Base-by-base conservation (phyloP, 2,888 invertebrate genomes). In the Morpho achilles region DNA sequence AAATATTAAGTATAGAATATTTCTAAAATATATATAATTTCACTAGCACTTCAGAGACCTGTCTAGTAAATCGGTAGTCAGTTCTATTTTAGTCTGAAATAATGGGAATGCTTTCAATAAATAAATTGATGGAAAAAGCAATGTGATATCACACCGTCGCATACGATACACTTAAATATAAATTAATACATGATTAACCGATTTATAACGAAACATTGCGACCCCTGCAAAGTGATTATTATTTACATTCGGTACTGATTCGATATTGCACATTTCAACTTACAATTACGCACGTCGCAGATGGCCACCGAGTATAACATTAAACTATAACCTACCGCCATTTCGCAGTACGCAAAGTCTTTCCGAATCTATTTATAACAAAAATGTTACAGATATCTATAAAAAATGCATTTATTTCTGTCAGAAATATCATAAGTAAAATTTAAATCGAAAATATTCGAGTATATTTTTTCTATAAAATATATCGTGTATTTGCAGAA, bases 261-360 rank as follows among this genome's bases (percentile, higher is more conserved):
- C 72, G 74, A 81, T 87, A 89, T 89, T 89, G 89, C 89, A 89
- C 89, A 80, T 80, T 75, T 77, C 84, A 86, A 86, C 88, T 89
- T 89, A 89, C 78, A 84, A 83, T 78, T 84, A 89, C 70, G 76
- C 79, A 56, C 68, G 74, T 58, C 45, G 32, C 76, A 75, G 74
- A 76, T 72, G 74, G 77, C 79, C 75, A 72, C 72, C 69, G 71
- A 70, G 69, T 69, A 43, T 23, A 41, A 48, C 50, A n/a, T 49
- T 7, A 44, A 54, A 16, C 58, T 53, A 56, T 48, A 53, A 39
- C 32, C 46, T 59, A 55, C 56, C 32, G 50, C n/a, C 56, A 47
- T 39, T 40, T 53, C 43, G 16, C 8, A 22, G 41, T 3, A 48
- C 54, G 48, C 54, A 41, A 48, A 54, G 54, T 48, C n/a, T 54